Percentiles rank a stretch among this genome's conserved stretches.
These are phyloP conservation scores for Centroberyx gerrardi DNA, from an alignment of 2,797 vertebrate species.

Conservation along the genomic window DNA sequence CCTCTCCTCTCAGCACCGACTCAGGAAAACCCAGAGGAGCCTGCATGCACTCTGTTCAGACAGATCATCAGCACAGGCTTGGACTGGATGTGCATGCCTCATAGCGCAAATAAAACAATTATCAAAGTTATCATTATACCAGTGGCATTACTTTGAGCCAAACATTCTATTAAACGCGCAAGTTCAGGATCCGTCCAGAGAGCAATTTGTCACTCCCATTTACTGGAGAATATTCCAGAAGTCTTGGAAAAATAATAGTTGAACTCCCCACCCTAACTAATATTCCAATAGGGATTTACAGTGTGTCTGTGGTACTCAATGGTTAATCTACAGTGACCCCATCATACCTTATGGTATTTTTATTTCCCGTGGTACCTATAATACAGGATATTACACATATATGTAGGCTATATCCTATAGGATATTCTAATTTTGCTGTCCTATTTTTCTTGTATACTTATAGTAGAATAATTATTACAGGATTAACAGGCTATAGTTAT, in stretches of 20 bases:
- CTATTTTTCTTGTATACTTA: background rate
- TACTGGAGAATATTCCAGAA: background rate
- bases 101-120: constrained; percentile 1
- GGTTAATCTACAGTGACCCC: no score
- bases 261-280: background rate
- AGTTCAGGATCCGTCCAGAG: background rate
- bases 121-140: background rate
- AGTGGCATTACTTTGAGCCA: background rate
- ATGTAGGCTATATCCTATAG: no score
- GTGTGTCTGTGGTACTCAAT: no score
- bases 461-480: background rate
- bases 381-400: no score
- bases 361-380: no score
- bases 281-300: no score
- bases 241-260: background rate
- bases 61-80: constrained; percentile 1
- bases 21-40: constrained; percentile 20
- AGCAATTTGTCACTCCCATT: background rate
- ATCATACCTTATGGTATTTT: no score
- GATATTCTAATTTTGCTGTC: no score
- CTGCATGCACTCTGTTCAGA: constrained; percentile 3
- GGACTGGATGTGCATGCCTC: constrained; percentile 20
- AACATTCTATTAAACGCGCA: background rate
- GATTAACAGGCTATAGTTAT: background rate
- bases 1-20: constrained; percentile 11